Base-by-base conservation (phyloP, 1,140 invertebrate genomes). In the Theocolax elegans region DNA sequence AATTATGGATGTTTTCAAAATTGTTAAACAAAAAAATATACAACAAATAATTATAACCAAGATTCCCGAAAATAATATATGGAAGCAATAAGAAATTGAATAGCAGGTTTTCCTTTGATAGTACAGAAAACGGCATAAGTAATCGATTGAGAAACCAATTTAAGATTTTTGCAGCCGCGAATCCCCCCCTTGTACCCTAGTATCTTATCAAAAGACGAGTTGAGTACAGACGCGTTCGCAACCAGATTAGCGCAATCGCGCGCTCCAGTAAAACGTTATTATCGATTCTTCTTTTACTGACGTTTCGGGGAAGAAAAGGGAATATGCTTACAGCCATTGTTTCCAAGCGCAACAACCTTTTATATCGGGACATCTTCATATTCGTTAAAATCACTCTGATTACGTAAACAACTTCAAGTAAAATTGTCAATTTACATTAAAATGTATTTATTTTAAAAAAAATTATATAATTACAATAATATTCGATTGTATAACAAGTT, bases 111-210 rank as follows among this genome's bases (percentile, higher is more conserved):
- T 8, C 2, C 51, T 31, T 51, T 17, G 27, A 54, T 17, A 51
- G 31, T 29, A 7, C 15, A 21, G 38, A 40, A 56, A 19, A 17
- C 53, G n/a, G n/a, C n/a, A n/a, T n/a, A 1, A 35, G 31, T n/a
- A 19, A 62, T 46, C n/a, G 23, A 31, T 62, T 48, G 42, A 19
- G n/a, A 62, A 62, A 48, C 9, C 25, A 62, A 46, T 62, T 59
- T 42, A 38, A 15, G 15, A 23, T n/a, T 62, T 48, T 19, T 38
- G 31, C 51, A 35, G 17, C 3, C n/a, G 25, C 49, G 19, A 10
- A 3, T 54, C 3, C n/a, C n/a, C n/a, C n/a, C n/a, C n/a, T n/a
- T n/a, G n/a, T n/a, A n/a, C n/a, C n/a, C 15, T n/a, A 1, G 29
- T 19, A 19, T 31, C 51, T 54, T 54, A 54, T 54, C 51, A 54